Evolutionary conservation across 2,113 vertebrate genomes (phyloP), one percentile per base, ranked within the genome.

Genomic region (Pluvianellus socialis): DNA sequence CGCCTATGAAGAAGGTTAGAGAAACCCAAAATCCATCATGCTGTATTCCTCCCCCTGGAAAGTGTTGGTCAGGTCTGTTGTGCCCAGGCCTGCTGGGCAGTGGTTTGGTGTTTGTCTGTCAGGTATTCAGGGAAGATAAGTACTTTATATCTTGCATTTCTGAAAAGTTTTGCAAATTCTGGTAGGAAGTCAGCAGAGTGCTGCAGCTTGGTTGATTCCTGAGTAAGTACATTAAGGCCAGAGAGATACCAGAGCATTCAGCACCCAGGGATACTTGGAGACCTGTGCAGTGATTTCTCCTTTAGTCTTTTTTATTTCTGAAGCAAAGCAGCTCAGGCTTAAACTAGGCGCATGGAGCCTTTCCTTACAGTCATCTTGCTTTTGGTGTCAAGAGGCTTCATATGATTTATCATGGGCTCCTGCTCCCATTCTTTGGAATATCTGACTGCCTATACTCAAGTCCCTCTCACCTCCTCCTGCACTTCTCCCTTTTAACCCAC

Each of bases 371-470:
- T 79, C 94, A 96, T 96, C 85, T 91, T 17, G 91, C 92, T 97
- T 96, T 95, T 73, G 88, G 82, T 94, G 93, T 96, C 40, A 61
- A 89, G 93, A 95, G 87, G 92, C 93, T 96, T 94, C 85, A 66
- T 85, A 88, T 91, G 67, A 95, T 94, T 96, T 97, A 40, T 90
- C 89, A 94, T 82, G 88, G 79, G 80, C 95, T 95, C 82, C 81
- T 88, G 92, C 94, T 96, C 91, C 89, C 91, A 95, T 97, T 95
- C 81, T 96, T 40, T 96, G 85, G 88, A 97, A 96, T 97, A 97
- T 63, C 89, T 90, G 86, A 85, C 75, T 95, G 92, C 92, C 84
- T 96, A 23, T 94, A 89, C 80, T 94, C 55, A 72, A 94, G 79
- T 65, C 89, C 92, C 88, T 87, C 49, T 94, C 83, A 86, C 89